Base-by-base conservation (phyloP, 2,797 vertebrate species). In the Lithobates pipiens region DNA sequence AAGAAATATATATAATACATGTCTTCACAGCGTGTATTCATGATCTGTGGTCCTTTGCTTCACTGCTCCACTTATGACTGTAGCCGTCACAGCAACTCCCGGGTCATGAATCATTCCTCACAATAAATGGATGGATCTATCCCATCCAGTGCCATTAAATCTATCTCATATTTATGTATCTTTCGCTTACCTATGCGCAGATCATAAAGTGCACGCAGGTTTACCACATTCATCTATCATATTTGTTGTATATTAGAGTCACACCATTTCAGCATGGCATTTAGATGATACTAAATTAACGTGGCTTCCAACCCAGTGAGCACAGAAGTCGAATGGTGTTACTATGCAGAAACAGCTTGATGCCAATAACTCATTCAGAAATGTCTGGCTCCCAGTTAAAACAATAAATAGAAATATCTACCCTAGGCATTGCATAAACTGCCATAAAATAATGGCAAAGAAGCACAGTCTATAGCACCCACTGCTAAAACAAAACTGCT, bases 121-220 rank as follows among this genome's bases (percentile, higher is more conserved):
- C 54, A 74, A 80, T 69, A 70, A 87, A 87, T 87, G 76, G 63
- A 83, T 79, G 77, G 61, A 75, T 79, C 80, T 87, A 69, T 86
- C 65, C 72, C 72, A 76, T 76, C 80, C 71, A 78, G 54, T 57
- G 80, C 67, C 65, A 86, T 77, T 82, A 86, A 77, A 86, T 86
- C 80, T 86, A 54, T 71, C 80, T 83, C 57, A 87, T 87, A 83
- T 87, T 83, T 87, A 83, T 83, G 76, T 83, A 78, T 82, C 75
- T 83, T 61, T 44, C n/a, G 6, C 18, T 77, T 83, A 69, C 68
- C 85, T 87, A 76, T 70, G 81, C 77, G 61, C 29, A 25, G 70
- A 79, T 83, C 74, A 83, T 83, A 75, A 79, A 83, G 57, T 75
- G 61, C 32, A 23, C 65, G 67, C 63, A 42, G 76, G 76, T 80